Conservation (phyloP, 2,888 invertebrate species). For the Apodemia mormo region DNA sequence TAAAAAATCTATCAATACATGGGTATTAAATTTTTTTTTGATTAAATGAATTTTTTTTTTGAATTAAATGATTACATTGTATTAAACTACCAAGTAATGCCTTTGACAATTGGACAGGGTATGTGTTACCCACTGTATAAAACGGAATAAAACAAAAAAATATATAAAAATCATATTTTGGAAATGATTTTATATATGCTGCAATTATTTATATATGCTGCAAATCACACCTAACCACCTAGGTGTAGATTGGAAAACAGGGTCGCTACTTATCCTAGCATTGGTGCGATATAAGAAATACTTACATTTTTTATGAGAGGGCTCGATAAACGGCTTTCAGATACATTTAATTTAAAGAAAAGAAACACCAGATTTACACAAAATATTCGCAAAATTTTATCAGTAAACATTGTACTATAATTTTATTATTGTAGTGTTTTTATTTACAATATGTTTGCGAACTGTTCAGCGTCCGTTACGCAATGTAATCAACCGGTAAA, state of each 20-base stretch:
- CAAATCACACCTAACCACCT: too few species aligned
- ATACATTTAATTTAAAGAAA: not conserved
- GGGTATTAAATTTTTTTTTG: too few species aligned
- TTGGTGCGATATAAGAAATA: constrained; percentile 29
- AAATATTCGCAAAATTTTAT: not conserved
- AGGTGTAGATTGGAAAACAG: not conserved
- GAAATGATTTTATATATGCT: too few species aligned
- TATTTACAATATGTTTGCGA: not conserved
- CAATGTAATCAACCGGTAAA: not conserved
- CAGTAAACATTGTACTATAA: not conserved
- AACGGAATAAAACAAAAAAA: too few species aligned
- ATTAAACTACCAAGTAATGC: too few species aligned
- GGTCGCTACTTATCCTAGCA: not conserved
- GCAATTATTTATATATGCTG: too few species aligned
- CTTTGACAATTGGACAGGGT: too few species aligned
- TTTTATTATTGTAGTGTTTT: not conserved
- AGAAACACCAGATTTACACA: not conserved
- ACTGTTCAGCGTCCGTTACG: constrained; percentile 3
- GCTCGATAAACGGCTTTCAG: constrained; percentile 47
- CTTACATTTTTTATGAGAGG: constrained; percentile 71
- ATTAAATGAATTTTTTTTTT: too few species aligned
- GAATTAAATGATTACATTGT: too few species aligned
- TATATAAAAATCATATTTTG: too few species aligned
- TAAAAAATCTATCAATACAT: too few species aligned
- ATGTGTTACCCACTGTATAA: too few species aligned